These are phyloP conservation scores for Leptosomus discolor DNA, from an alignment of 2,113 vertebrate genomes.

Conservation along the genomic window DNA sequence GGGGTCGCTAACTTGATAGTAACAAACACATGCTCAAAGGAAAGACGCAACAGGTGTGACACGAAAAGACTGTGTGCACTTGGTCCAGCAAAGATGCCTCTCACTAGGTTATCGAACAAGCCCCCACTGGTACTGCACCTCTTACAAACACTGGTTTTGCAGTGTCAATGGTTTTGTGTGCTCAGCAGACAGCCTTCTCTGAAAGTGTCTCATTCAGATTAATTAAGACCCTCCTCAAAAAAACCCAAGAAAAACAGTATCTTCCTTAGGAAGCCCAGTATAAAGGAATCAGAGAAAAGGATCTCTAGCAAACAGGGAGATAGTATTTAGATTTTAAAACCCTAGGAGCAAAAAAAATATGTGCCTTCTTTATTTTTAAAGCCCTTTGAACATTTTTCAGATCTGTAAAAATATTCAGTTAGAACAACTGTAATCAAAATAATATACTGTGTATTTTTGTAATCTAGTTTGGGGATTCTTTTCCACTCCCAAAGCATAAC, in stretches of 20 bases:
- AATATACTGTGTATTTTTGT: neutral
- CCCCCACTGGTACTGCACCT: too few species aligned
- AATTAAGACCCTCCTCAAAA: neutral
- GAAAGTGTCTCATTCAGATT: neutral
- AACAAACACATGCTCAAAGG: neutral
- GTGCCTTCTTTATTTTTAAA: neutral
- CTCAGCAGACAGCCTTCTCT: neutral
- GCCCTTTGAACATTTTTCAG: neutral
- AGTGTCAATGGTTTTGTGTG: neutral
- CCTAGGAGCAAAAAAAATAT: neutral
- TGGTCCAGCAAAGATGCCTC: neutral
- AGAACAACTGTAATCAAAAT: slow-evolving; percentile 4
- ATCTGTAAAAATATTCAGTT: neutral
- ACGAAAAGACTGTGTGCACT: neutral
- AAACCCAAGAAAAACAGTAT: neutral
- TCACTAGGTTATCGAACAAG: neutral
- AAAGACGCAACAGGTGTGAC: neutral
- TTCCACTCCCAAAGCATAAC: neutral
- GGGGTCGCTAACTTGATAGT: neutral
- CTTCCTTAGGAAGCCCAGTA: neutral
- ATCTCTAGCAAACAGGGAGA: neutral
- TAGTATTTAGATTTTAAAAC: neutral
- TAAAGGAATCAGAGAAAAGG: neutral
- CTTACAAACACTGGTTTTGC: neutral
- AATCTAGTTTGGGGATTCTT: neutral